Evolutionary conservation across 2,888 invertebrate species (phyloP), one percentile per base, ranked within the genome.

Genomic region (Pimpla rufipes): DNA sequence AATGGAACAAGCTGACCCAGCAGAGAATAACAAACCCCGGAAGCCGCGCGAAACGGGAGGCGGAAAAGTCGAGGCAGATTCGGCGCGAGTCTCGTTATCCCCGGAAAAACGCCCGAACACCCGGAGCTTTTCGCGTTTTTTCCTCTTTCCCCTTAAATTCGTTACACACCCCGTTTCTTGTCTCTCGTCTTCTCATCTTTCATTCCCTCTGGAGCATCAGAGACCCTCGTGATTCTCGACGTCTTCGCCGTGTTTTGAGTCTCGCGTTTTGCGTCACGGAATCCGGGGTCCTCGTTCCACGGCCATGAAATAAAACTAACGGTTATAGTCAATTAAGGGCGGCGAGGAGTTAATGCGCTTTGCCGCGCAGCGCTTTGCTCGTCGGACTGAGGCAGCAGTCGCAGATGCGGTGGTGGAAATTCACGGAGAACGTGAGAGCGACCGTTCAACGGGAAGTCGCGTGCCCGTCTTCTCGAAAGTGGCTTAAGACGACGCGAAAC

Each of bases 291-390:
- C 62, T 70, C 55, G 57, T 66, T 59, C 67, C 59, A 59, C 78
- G 77, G 83, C 84, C 78, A 80, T 78, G 79, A 88, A 90, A 90
- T 88, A 90, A 88, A 89, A 88, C 88, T 85, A 87, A 88, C 90
- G 89, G 88, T 91, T 90, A 89, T 88, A 90, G 91, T 91, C 91
- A 91, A 91, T 91, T 91, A 90, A 90, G 88, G 88, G 81, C 81
- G 79, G 81, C 86, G 86, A 86, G 84, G 78, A 86, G 88, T 85
- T 87, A 89, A 90, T 90, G 87, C 86, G 88, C 88, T 88, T 88
- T 85, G 85, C 85, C 83, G 83, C 87, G 77, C 59, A 77, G 81
- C 83, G 74, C 79, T 85, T 81, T 68, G 64, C 83, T 70, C 29
- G 74, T 67, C 55, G 70, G 55, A 84, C 87, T 84, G 64, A 29